Percentiles rank a stretch among this genome's conserved stretches.
Conservation (phyloP, 2,797 vertebrate species). For the Sus cebifrons region DNA sequence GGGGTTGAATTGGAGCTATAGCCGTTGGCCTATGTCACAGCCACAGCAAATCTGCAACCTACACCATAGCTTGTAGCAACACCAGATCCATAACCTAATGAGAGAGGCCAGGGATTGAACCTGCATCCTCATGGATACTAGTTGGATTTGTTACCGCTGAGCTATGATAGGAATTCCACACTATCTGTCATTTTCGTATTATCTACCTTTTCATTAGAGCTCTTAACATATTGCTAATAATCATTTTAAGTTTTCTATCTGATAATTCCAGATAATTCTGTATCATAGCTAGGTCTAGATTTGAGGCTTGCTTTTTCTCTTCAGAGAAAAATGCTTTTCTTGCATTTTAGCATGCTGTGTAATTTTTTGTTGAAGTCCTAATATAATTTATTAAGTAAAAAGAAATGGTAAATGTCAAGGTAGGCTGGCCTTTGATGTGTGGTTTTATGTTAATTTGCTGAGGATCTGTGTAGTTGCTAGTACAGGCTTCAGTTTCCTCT, state of each 20-base stretch:
- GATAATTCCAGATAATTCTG: not conserved
- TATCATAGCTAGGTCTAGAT: not conserved
- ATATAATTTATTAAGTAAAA: not conserved
- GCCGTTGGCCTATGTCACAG: too few relatives aligned
- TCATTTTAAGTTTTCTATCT: not conserved
- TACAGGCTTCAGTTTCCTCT: too few relatives aligned
- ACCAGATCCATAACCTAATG: too few relatives aligned
- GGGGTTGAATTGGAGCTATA: too few relatives aligned
- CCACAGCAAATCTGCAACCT: too few relatives aligned
- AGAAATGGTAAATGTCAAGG: not conserved
- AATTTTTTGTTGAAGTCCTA: not conserved
- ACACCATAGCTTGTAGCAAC: too few relatives aligned
- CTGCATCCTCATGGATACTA: too few relatives aligned
- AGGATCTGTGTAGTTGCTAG: too few relatives aligned
- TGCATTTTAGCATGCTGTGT: not conserved
- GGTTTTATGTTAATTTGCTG: too few relatives aligned
- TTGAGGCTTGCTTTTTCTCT: not conserved
- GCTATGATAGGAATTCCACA: too few relatives aligned
- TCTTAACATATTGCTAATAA: not conserved
- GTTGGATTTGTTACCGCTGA: too few relatives aligned
- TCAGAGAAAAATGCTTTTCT: not conserved
- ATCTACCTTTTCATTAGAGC: not conserved
- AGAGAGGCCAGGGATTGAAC: too few relatives aligned
- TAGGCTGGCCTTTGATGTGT: not conserved
- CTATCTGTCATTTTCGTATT: not conserved